Percentiles rank a stretch among this genome's conserved stretches.
These are phyloP conservation scores for Hyaena hyaena DNA, from an alignment of 2,113 vertebrate genomes.

Conservation along the genomic window DNA sequence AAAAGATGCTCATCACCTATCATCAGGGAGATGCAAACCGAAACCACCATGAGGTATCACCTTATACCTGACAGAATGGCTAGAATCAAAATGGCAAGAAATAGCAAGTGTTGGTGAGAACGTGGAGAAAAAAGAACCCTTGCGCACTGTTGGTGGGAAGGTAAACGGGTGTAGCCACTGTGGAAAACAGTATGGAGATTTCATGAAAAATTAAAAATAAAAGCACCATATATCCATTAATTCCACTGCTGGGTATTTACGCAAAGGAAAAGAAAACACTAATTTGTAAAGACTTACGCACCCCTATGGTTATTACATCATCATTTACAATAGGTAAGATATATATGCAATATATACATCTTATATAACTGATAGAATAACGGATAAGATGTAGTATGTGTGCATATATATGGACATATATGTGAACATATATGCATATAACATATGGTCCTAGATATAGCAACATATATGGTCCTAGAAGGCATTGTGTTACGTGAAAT, in stretches of 20 bases:
- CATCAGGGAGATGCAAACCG: neutral
- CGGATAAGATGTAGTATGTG: neutral
- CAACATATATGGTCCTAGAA: neutral
- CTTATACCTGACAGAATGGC: neutral
- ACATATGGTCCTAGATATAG: neutral
- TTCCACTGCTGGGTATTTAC: neutral
- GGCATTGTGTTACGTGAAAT: neutral
- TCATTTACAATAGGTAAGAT: neutral
- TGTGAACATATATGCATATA: too few relatives aligned
- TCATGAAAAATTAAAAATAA: neutral
- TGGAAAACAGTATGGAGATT: neutral
- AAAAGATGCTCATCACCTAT: neutral
- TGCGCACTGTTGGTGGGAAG: neutral
- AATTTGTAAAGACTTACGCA: neutral
- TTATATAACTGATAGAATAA: too few relatives aligned
- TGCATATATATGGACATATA: neutral
- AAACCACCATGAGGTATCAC: neutral
- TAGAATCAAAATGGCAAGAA: neutral
- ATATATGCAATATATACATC: too few relatives aligned
- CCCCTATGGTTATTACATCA: neutral
- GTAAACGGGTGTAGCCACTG: neutral
- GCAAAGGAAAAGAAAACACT: neutral
- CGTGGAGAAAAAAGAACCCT: neutral
- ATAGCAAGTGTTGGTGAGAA: neutral
- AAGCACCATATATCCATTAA: neutral